These are phyloP conservation scores for Pammene aurita DNA, from an alignment of 2,888 invertebrate species.

Conservation along the genomic window DNA sequence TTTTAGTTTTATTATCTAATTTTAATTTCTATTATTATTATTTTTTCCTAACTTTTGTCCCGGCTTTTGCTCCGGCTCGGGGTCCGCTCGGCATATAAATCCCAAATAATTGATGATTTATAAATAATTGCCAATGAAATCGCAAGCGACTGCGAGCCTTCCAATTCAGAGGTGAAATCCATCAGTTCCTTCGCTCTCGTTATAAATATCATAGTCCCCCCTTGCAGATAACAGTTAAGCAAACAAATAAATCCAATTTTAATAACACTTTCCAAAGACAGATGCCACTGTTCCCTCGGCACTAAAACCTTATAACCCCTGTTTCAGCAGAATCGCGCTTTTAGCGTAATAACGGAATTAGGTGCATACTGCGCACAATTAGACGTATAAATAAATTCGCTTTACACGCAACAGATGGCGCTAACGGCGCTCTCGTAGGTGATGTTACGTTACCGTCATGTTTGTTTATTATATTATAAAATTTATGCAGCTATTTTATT, in stretches of 20 bases:
- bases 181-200: no score
- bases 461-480: constrained; percentile 56
- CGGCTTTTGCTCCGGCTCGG: no score
- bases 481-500: not conserved
- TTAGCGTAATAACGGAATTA: constrained; percentile 75
- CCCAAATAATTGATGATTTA: no score
- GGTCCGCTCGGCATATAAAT: no score
- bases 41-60: no score
- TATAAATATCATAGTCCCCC: no score
- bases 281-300: constrained; percentile 53
- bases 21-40: no score
- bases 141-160: no score
- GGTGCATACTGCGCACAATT: constrained; percentile 79
- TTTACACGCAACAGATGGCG: constrained; percentile 79
- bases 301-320: constrained; percentile 74
- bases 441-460: constrained; percentile 66
- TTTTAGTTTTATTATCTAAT: no score
- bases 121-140: no score
- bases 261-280: constrained; percentile 51
- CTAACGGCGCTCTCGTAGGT: constrained; percentile 71
- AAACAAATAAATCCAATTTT: constrained; percentile 41
- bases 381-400: constrained; percentile 80
- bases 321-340: constrained; percentile 71
- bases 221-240: constrained; percentile 35
- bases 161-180: no score